phyloP scores from a whole-genome alignment of 2,888 invertebrate species.

The Seira musarum region DNA sequence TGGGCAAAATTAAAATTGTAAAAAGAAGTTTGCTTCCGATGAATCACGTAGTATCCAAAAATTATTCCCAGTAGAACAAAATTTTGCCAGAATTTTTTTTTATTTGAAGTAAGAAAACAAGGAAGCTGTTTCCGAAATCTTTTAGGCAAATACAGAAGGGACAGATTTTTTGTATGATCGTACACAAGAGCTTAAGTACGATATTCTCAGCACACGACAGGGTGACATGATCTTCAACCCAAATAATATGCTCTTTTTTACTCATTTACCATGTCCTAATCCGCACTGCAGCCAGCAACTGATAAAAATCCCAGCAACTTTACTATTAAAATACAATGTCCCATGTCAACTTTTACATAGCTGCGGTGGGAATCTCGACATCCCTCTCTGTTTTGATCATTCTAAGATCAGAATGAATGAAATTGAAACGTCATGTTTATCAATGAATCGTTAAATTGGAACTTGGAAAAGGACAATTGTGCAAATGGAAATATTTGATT shows the following conservation, averaged over 20 bases:
- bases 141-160: slow-evolving; percentile 45
- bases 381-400: slow-evolving; percentile 30
- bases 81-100: too few relatives aligned
- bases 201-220: slow-evolving; percentile 50
- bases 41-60: too few relatives aligned
- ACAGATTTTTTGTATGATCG: slow-evolving; percentile 4
- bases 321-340: slow-evolving; percentile 51
- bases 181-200: not conserved
- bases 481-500: not conserved
- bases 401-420: slow-evolving; percentile 8
- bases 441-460: too few relatives aligned
- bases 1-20: too few relatives aligned
- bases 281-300: slow-evolving; percentile 58
- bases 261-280: slow-evolving; percentile 17
- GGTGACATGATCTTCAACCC: slow-evolving; percentile 48
- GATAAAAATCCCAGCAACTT: slow-evolving; percentile 60
- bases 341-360: slow-evolving; percentile 49
- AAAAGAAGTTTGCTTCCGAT: too few relatives aligned
- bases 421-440: slow-evolving; percentile 41
- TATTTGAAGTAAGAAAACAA: too few relatives aligned
- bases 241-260: slow-evolving; percentile 42
- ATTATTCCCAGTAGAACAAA: too few relatives aligned
- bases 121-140: slow-evolving; percentile 39
- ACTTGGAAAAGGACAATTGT: not conserved
- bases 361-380: slow-evolving; percentile 13